Percentiles rank a stretch among this genome's conserved stretches.
Evolutionary conservation across 2,113 vertebrate species (phyloP).

Genomic region (Sander lucioperca): DNA sequence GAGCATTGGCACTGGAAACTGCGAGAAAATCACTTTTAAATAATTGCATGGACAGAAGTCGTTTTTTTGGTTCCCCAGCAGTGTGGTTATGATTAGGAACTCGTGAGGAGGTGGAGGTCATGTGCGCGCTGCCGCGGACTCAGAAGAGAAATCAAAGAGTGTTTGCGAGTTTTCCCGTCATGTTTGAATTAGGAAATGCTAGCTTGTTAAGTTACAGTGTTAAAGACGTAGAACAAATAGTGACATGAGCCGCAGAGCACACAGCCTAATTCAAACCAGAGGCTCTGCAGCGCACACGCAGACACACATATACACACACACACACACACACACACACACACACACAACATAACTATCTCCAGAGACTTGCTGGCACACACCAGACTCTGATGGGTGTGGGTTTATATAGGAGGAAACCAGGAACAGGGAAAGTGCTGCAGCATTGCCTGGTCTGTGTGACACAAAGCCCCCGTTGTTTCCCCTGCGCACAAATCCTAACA

Average conservation of each 20-base stretch:
- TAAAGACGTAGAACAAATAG: conserved; percentile 55
- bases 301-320: conserved; percentile 57
- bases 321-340: conserved; percentile 38
- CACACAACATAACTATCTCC: conserved; percentile 62
- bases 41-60: conserved; percentile 23
- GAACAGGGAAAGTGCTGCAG: conserved; percentile 38
- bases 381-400: conserved; percentile 57
- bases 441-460: conserved; percentile 47
- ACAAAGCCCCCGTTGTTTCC: conserved; percentile 76
- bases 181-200: conserved; percentile 66
- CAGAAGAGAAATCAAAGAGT: conserved; percentile 29
- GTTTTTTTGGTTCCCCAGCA: not conserved
- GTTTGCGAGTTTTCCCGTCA: conserved; percentile 22
- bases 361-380: conserved; percentile 65
- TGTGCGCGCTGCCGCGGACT: not conserved
- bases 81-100: conserved; percentile 35
- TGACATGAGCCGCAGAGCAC: conserved; percentile 22
- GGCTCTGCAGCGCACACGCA: conserved; percentile 42
- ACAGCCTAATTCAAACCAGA: conserved; percentile 62
- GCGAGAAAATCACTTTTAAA: conserved; percentile 47
- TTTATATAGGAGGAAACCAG: conserved; percentile 55
- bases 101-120: conserved; percentile 51
- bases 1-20: conserved; percentile 34
- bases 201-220: conserved; percentile 44
- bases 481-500: conserved; percentile 55